A percentile compares a stretch with the other conserved stretches of the same genome.
phyloP scores from a whole-genome alignment of 2,113 vertebrate species.

The Chaetops frenatus region DNA sequence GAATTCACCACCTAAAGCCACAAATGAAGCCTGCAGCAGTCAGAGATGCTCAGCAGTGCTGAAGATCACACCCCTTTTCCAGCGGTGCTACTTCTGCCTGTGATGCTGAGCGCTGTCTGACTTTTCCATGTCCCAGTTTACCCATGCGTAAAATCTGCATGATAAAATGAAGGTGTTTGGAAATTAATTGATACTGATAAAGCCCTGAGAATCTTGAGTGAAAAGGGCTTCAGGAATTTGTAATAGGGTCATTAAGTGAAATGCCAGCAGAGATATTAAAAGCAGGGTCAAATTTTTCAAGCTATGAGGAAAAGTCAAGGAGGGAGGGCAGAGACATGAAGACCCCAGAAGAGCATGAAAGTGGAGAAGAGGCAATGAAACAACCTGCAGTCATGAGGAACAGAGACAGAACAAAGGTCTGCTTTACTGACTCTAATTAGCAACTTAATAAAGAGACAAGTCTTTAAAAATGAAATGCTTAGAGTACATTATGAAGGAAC shows the following conservation, averaged over 20 bases:
- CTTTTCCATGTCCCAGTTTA: not conserved
- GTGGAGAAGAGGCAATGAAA: not conserved
- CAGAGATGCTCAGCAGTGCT: not conserved
- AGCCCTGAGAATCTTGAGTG: not conserved
- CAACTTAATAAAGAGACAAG: not conserved
- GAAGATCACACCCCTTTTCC: not conserved
- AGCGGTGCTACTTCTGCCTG: not conserved
- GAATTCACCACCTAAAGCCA: not conserved
- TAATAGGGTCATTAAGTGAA: constrained; percentile 45
- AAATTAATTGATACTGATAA: not conserved
- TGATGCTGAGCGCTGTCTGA: not conserved
- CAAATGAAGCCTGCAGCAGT: not conserved
- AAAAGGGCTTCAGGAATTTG: not conserved
- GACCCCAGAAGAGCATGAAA: not conserved
- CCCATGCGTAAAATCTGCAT: not conserved
- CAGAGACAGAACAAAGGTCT: not conserved
- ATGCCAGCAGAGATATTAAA: constrained; percentile 35
- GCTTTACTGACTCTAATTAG: constrained; percentile 15
- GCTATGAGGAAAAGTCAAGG: not conserved
- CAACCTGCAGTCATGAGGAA: not conserved
- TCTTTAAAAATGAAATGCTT: constrained; percentile 27
- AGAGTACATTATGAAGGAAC: not conserved
- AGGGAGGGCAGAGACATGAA: not conserved
- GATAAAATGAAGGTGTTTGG: not conserved
- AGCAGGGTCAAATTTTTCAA: not conserved